Evolutionary conservation across 1,140 invertebrate species (phyloP).

Genomic region (Cepaea nemoralis): DNA sequence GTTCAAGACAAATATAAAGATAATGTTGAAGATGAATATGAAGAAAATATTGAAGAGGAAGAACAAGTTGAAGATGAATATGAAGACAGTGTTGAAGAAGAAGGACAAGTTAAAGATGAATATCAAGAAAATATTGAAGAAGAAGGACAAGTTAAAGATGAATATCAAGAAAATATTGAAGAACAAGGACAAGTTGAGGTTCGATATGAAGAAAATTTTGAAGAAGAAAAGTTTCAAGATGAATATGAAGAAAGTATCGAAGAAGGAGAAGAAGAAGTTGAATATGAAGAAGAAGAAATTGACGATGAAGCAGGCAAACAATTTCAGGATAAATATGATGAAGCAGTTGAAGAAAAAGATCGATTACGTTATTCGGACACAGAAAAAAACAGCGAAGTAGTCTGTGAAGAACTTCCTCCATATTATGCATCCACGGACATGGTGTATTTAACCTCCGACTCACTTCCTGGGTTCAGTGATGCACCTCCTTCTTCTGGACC

Average conservation of each 20-base stretch:
- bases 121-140: background rate
- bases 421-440: background rate
- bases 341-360: background rate
- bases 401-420: background rate
- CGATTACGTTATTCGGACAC: background rate
- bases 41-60: background rate
- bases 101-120: background rate
- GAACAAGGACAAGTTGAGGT: too few relatives aligned
- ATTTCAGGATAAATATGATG: background rate
- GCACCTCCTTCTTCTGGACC: constrained; percentile 67
- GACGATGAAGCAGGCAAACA: background rate
- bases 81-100: background rate
- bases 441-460: background rate
- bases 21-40: background rate
- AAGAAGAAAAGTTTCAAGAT: constrained; percentile 46
- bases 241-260: background rate
- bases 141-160: background rate
- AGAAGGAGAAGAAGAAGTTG: background rate
- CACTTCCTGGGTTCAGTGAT: background rate
- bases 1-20: constrained; percentile 54
- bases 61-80: background rate
- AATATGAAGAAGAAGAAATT: background rate
- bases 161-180: too few relatives aligned
- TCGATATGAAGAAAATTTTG: background rate
- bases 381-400: background rate